Evolutionary conservation across 2,888 invertebrate species (phyloP).

Genomic region (Tridacna crocea): DNA sequence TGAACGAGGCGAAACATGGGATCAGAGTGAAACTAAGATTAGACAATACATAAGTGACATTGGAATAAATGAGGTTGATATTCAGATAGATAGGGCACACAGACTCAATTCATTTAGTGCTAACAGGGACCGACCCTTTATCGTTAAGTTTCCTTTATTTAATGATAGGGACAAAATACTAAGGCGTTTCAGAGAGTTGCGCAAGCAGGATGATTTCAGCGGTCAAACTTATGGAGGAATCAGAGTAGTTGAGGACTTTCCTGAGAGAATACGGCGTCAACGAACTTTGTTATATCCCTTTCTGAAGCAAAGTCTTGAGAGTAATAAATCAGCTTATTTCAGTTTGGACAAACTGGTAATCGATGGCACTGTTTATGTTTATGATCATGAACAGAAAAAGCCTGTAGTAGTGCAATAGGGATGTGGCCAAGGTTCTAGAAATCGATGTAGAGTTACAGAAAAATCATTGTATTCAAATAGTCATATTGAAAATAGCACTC

Average conservation of each 20-base stretch:
- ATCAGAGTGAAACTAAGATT: neutral
- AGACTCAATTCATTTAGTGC: neutral
- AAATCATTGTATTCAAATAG: neutral
- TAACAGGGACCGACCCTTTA: neutral
- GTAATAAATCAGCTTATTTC: neutral
- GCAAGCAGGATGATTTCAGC: conserved; percentile 5
- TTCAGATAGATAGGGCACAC: neutral
- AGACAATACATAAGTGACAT: neutral
- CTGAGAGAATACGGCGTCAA: neutral
- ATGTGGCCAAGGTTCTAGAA: neutral
- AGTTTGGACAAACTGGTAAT: conserved; percentile 2
- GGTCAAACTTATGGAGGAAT: neutral
- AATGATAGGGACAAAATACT: neutral
- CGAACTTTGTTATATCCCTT: neutral
- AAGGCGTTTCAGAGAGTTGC: neutral
- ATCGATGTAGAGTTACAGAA: neutral
- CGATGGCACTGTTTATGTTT: neutral
- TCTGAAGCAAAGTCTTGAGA: neutral
- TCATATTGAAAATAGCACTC: neutral
- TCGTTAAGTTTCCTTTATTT: neutral
- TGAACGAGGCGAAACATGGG: neutral
- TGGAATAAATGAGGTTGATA: neutral
- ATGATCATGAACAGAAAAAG: neutral
- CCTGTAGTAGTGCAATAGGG: neutral
- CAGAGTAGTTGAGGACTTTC: neutral